Conservation (phyloP, 2,888 invertebrate genomes). For the Saturnia japonica region DNA sequence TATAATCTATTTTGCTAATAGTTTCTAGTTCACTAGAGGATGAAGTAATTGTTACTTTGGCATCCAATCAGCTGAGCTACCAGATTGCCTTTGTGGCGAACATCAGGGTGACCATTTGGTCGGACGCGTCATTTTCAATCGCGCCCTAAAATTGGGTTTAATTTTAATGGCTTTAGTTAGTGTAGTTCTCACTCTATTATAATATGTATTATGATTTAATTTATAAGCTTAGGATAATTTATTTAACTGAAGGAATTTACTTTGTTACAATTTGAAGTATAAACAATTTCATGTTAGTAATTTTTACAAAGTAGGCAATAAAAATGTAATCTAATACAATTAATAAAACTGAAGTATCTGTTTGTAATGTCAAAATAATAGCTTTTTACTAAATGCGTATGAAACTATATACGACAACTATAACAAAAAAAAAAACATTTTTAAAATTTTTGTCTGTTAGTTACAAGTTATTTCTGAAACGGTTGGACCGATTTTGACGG, state of each 20-base stretch:
- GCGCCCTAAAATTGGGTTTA: not conserved
- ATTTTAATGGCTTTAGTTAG: slow-evolving; percentile 1
- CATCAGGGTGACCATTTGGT: slow-evolving; percentile 8
- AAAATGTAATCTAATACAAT: no score
- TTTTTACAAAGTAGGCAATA: no score
- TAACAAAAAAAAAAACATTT: no score
- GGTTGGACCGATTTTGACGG: no score
- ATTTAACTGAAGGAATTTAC: not conserved
- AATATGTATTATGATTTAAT: not conserved
- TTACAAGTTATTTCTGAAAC: no score
- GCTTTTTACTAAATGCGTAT: no score
- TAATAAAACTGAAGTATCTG: no score
- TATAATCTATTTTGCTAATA: not conserved
- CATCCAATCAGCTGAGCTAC: slow-evolving; percentile 15
- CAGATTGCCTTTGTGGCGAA: slow-evolving; percentile 16
- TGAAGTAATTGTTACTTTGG: slow-evolving; percentile 18
- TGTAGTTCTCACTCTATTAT: not conserved
- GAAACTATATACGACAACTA: no score
- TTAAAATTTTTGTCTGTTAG: no score
- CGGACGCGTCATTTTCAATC: slow-evolving; percentile 1
- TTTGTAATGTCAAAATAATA: no score
- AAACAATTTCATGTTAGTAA: no score
- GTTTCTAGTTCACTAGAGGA: slow-evolving; percentile 6
- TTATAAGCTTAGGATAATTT: not conserved
- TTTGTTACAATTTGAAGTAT: not conserved